These are phyloP conservation scores for Nycteola revayana DNA, from an alignment of 2,888 invertebrate genomes.

Conservation along the genomic window DNA sequence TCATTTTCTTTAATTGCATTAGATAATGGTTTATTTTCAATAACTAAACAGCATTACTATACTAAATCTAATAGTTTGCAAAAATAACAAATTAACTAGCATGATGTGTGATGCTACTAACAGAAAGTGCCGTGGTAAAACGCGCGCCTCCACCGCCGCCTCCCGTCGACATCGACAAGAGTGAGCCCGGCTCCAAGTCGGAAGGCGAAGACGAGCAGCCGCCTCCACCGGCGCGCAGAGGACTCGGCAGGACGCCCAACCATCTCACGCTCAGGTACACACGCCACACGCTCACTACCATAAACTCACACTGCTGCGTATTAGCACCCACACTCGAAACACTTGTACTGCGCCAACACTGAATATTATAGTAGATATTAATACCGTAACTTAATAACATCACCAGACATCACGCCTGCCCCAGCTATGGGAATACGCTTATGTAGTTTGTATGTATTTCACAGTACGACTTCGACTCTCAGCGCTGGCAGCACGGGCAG, in stretches of 20 bases:
- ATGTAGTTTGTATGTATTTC: slow-evolving; percentile 34
- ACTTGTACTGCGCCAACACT: too few relatives aligned
- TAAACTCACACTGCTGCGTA: too few relatives aligned
- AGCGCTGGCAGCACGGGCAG: slow-evolving; percentile 97
- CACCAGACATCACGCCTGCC: too few relatives aligned
- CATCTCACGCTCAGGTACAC: slow-evolving; percentile 91
- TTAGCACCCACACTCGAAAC: too few relatives aligned
- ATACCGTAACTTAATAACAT: too few relatives aligned
- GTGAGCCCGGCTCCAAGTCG: slow-evolving; percentile 89
- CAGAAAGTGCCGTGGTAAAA: slow-evolving; percentile 42
- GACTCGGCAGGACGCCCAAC: slow-evolving; percentile 95
- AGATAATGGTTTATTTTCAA: too few relatives aligned
- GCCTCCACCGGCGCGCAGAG: slow-evolving; percentile 83
- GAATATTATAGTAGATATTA: too few relatives aligned
- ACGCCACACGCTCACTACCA: too few relatives aligned
- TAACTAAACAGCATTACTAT: too few relatives aligned
- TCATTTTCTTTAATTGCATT: too few relatives aligned
- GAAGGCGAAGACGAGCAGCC: slow-evolving; percentile 93
- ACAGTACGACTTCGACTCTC: slow-evolving; percentile 95
- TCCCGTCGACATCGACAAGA: slow-evolving; percentile 69
- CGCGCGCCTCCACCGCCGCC: slow-evolving; percentile 64
- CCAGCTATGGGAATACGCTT: background rate
- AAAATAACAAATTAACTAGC: too few relatives aligned
- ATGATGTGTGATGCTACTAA: slow-evolving; percentile 23
- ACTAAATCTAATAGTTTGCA: too few relatives aligned